phyloP scores from a whole-genome alignment of 2,113 vertebrate genomes.

The Brevimyrus niger region DNA sequence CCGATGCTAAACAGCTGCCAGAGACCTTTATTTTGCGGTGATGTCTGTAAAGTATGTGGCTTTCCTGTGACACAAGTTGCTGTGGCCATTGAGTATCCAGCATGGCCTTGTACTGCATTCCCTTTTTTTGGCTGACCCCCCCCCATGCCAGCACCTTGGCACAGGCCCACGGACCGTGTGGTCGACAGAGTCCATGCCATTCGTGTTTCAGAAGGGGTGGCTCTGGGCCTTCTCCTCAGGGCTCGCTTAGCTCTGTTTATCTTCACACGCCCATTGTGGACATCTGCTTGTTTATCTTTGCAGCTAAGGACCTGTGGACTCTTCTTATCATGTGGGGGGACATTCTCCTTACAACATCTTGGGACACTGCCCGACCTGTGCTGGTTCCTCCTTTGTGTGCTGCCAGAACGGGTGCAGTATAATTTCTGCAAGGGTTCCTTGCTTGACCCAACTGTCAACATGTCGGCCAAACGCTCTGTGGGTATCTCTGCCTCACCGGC shows the following conservation, averaged over 20 bases:
- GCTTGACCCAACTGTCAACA: not conserved
- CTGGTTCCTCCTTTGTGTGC: not conserved
- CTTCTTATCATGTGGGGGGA: not conserved
- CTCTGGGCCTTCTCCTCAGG: conserved; percentile 15
- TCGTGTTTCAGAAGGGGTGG: conserved; percentile 24
- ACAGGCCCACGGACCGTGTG: too few species aligned
- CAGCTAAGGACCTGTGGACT: not conserved
- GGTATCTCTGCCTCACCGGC: not conserved
- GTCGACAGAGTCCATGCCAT: conserved; percentile 34
- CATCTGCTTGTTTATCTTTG: not conserved
- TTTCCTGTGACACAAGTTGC: conserved; percentile 6
- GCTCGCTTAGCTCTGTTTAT: conserved; percentile 11
- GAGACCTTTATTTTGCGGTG: conserved; percentile 22
- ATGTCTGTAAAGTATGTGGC: conserved; percentile 4
- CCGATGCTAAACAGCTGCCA: conserved; percentile 58
- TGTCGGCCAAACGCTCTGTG: not conserved
- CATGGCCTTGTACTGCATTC: conserved; percentile 28
- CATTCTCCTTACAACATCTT: not conserved
- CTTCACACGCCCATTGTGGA: not conserved
- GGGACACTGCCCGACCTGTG: not conserved
- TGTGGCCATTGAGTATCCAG: conserved; percentile 27
- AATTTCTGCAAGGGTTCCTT: conserved; percentile 11
- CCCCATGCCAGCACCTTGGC: not conserved
- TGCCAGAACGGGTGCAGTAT: not conserved
- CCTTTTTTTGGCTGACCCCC: conserved; percentile 54